Evolutionary conservation across 2,113 vertebrate species (phyloP), one percentile per base, ranked within the genome.

Genomic region (Xiphophorus maculatus): DNA sequence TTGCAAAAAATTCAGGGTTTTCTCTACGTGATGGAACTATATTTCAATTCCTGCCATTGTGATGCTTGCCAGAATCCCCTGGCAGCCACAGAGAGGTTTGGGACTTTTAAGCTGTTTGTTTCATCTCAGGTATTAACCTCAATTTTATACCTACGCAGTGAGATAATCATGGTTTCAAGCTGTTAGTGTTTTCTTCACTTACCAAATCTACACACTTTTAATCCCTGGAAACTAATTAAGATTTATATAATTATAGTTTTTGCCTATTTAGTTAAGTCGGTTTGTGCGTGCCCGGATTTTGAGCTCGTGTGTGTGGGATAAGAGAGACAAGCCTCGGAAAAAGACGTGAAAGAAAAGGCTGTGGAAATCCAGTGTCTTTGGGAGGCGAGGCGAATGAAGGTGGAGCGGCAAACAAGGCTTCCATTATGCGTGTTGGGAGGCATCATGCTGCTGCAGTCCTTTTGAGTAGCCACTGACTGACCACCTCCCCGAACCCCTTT

Each of bases 221-320:
- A 94, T 94, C 92, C 93, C 89, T 82, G 83, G 86, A 93, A 93
- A 92, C 91, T 94, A 94, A 94, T 94, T 94, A 94, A 90, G 90
- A 91, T 90, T 93, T 91, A 87, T 90, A 92, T 91, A 92, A 91
- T 93, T 88, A 92, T 88, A 74, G 80, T 87, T 92, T 91, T 88
- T 4, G 33, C 80, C 88, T 79, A 83, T 90, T 87, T 83, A 86
- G 86, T 81, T 79, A 65, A 79, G 79, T 90, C 76, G 48, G 35
- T 84, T 32, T 75, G 68, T 82, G 64, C 82, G 80, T 33, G 77
- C 61, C 67, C 67, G 40, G 65, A 71, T 42, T 54, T 76, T 51
- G 62, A 61, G 71, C 37, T 17, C 19, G 69, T 74, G 32, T 51
- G 66, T 69, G 73, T 69, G 61, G 61, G 58, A 65, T 37, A 37